Evolutionary conservation across 1,140 invertebrate genomes (phyloP).

Genomic region (Brachionus sp.): DNA sequence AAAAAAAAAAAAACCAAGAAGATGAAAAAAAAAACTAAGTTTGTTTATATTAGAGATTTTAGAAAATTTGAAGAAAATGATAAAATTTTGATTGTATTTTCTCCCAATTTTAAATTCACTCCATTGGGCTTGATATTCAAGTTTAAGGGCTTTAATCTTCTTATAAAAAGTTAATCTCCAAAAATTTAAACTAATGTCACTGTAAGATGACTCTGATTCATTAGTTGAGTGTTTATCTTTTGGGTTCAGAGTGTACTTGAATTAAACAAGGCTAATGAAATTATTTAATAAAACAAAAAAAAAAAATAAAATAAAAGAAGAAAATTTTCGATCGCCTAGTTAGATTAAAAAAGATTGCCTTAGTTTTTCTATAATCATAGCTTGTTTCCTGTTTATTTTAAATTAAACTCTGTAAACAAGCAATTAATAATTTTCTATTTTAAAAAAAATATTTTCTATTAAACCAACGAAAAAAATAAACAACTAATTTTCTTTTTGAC

Average conservation of each 20-base stretch:
- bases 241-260: not conserved
- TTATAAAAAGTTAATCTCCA: slow-evolving; percentile 24
- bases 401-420: not conserved
- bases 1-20: not conserved
- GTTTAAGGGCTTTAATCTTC: slow-evolving; percentile 29
- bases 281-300: not conserved
- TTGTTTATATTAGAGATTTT: slow-evolving; percentile 29
- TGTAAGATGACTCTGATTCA: not conserved
- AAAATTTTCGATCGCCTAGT: not conserved
- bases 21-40: not conserved
- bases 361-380: not conserved
- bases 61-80: slow-evolving; percentile 7
- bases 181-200: slow-evolving; percentile 34
- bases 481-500: not conserved
- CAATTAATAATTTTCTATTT: not conserved
- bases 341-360: not conserved
- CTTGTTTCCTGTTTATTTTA: not conserved
- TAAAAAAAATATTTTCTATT: not conserved
- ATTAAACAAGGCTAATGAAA: not conserved
- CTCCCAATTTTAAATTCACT: not conserved
- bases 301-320: too few relatives aligned
- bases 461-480: not conserved
- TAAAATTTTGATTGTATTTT: slow-evolving; percentile 37
- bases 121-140: slow-evolving; percentile 16
- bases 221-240: not conserved